A percentile compares a stretch with the other conserved stretches of the same genome.
Evolutionary conservation across 2,888 invertebrate species (phyloP).

Genomic region (Ganaspis brasiliensis): DNA sequence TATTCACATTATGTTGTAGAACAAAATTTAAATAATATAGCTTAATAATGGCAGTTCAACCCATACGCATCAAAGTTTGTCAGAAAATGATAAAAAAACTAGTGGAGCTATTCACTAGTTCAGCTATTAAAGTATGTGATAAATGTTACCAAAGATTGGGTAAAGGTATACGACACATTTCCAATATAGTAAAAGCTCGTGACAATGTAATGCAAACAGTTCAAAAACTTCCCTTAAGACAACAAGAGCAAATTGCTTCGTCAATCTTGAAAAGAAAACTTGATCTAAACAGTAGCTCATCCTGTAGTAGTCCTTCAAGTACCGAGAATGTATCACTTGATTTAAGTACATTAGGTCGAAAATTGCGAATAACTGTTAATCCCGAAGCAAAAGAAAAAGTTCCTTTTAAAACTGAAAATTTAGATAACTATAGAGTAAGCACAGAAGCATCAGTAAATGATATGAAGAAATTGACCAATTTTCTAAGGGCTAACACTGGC

Average conservation of each 20-base stretch:
- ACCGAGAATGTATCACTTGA: constrained; percentile 5
- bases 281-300: background rate
- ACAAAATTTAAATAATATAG: too few species aligned
- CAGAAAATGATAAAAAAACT: constrained; percentile 1
- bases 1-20: too few species aligned
- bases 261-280: background rate
- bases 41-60: background rate
- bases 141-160: constrained; percentile 21
- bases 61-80: background rate
- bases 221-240: background rate
- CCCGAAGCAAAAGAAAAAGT: background rate
- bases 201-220: constrained; percentile 19
- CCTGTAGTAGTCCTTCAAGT: background rate
- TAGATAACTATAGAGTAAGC: constrained; percentile 19
- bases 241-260: constrained; percentile 11
- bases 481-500: constrained; percentile 20
- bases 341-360: constrained; percentile 23
- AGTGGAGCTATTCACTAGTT: background rate
- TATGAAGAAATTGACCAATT: constrained; percentile 19
- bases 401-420: background rate
- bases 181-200: background rate
- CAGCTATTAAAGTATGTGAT: constrained; percentile 12
- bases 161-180: constrained; percentile 8
- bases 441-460: constrained; percentile 18
- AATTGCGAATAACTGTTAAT: constrained; percentile 13